Conservation (phyloP, 2,797 vertebrate species). For the Darevskia mixta region DNA sequence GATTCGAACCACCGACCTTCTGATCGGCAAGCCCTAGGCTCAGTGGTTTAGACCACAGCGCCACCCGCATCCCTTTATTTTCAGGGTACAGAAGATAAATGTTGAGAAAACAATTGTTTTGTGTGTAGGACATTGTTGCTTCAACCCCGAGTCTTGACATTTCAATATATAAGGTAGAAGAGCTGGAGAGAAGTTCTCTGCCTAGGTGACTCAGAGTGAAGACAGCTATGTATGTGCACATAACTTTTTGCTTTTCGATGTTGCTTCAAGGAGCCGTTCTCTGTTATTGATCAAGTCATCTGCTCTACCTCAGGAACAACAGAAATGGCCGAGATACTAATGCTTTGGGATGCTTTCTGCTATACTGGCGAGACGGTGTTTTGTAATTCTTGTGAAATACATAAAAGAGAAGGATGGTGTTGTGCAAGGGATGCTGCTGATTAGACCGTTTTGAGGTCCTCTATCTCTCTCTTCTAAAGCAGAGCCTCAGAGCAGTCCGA, state of each 20-base stretch:
- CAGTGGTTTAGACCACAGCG: too few species aligned
- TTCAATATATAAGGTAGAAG: too few species aligned
- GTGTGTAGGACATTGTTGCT: background rate
- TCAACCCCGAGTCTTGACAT: background rate
- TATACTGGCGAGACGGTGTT: conserved; percentile 5
- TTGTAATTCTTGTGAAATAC: conserved; percentile 29
- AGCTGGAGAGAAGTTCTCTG: background rate
- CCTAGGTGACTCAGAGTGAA: background rate
- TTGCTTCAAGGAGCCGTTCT: background rate
- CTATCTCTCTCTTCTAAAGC: conserved; percentile 35
- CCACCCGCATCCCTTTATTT: too few species aligned
- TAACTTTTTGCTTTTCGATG: background rate
- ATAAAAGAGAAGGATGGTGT: conserved; percentile 15
- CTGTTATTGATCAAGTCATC: background rate
- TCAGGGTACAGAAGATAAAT: too few species aligned
- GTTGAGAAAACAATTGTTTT: too few species aligned
- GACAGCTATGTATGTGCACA: background rate
- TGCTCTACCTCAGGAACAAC: background rate
- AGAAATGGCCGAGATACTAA: background rate
- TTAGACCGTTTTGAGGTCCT: conserved; percentile 40
- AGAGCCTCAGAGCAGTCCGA: conserved; percentile 11
- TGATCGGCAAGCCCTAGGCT: too few species aligned
- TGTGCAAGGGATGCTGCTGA: background rate
- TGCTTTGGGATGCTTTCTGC: conserved; percentile 21
- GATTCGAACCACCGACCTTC: too few species aligned